Base-by-base conservation (phyloP, 1,140 invertebrate genomes). In the Cydia fagiglandana region DNA sequence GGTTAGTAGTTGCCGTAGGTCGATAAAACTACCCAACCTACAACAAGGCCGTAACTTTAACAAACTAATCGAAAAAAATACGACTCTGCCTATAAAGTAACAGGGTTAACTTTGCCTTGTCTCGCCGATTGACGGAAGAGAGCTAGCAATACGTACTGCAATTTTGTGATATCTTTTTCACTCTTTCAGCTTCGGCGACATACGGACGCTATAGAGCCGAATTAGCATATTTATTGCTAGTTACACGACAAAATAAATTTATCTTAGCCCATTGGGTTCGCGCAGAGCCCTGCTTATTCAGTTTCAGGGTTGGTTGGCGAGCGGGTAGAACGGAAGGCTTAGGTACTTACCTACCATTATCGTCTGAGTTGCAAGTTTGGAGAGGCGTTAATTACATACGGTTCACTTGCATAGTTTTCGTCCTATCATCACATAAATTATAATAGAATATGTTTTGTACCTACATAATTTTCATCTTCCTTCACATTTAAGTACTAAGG, bases 131-230 rank as follows among this genome's bases (percentile, higher is more conserved):
- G 87, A 87, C 89, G 89, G 89, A 90, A 90, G 90, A 91, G 87
- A 89, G 88, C 83, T 86, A 88, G 88, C 83, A 86, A 88, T 91
- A 89, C 89, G 88, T 90, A 88, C 88, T 91, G 89, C 90, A 92
- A 91, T 91, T 91, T 88, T 86, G 89, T 89, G 91, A 93, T 91
- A 91, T 93, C 91, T 93, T 91, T 91, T 92, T 93, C 91, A 88
- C 88, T 91, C 90, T 87, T 88, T 91, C 86, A 86, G 81, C 80
- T 82, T 83, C 85, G 87, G 88, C 90, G 90, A 91, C 91, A 93
- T 93, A 93, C 88, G 91, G 91, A 90, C 88, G 90, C 87, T 91
- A 91, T 91, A 90, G 88, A 88, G 86, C 86, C 83, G 83, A 90
- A 93, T 93, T 93, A 91, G 86, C 91, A 93, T 93, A 91, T 91